phyloP scores from a whole-genome alignment of 2,113 vertebrate genomes.

The Scalopus aquaticus region DNA sequence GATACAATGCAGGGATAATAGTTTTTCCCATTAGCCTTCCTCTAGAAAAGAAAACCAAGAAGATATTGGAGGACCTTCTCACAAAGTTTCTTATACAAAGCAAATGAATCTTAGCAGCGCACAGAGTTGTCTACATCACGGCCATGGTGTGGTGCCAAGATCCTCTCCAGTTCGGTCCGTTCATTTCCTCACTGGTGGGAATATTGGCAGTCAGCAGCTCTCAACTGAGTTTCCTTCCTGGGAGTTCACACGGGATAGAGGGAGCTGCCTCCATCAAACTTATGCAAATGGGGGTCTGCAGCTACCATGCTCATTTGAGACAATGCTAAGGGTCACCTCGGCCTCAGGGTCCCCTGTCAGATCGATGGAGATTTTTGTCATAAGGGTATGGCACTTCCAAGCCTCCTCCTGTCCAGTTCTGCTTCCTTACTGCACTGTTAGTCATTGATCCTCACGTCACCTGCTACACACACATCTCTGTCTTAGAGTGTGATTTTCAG shows the following conservation, averaged over 20 bases:
- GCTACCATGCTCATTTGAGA: neutral
- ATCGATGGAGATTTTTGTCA: neutral
- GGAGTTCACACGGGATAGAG: neutral
- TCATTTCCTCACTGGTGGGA: neutral
- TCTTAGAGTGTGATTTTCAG: neutral
- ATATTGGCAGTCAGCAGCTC: neutral
- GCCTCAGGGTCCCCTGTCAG: neutral
- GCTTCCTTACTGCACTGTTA: neutral
- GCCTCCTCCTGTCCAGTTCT: neutral
- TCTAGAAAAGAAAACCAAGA: neutral
- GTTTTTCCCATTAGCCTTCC: neutral
- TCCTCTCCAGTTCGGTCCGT: neutral
- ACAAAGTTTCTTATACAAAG: neutral
- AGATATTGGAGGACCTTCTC: neutral
- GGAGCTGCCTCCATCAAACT: neutral
- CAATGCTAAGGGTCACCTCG: neutral
- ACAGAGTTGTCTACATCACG: neutral
- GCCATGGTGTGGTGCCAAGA: fast-evolving
- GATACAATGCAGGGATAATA: too few relatives aligned
- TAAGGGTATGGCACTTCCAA: neutral
- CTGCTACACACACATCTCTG: neutral
- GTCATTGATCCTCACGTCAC: neutral
- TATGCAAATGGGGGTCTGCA: neutral
- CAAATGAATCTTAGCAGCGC: neutral
- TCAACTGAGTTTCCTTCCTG: neutral